Base-by-base conservation (phyloP, 2,797 vertebrate species). In the Limnodromus scolopaceus region DNA sequence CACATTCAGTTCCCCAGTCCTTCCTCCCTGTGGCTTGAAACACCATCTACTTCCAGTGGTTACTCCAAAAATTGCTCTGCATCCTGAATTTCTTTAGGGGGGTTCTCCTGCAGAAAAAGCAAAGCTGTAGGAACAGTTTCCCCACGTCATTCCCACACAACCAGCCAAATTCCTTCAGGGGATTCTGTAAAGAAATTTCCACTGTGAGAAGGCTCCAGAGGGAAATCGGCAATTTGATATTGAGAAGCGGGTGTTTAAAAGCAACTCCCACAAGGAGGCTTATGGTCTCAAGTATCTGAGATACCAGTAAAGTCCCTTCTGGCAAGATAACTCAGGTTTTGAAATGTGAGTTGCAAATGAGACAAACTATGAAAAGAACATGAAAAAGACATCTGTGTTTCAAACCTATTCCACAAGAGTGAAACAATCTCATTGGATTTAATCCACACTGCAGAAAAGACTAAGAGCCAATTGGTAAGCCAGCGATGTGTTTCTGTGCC, bases 221-320 rank as follows among this genome's bases (percentile, higher is more conserved):
- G n/a, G 16, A 87, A 78, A 63, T 6, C 25, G 9, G 10, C 4
- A 55, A 64, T 68, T 43, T 66, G 34, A 38, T 87, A 36, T 17
- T 55, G 61, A 68, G 65, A 92, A 81, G 28, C 45, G 4, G 1
- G 5, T 63, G 18, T 79, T 88, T 71, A 61, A 87, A 97, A 89
- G 34, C 15, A 79, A 7, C 27, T 88, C 4, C 1, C 28, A 24
- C 19, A 30, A 60, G 41, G 9, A 60, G 0, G 0, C 4, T 71
- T 92, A 57, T 7, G 28, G 22, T 86, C n/a, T 78, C 2, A 1
- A 13, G 4, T 23, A 69, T 49, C 17, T 64, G 65, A 63, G 63
- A 53, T 64, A 45, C 25, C 45, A 85, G 43, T 63, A 53, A 81
- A 83, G 7, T 71, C 24, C 8, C 30, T 84, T 94, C 51, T 65